Percentiles rank a stretch among this genome's conserved stretches.
phyloP scores from a whole-genome alignment of 2,797 vertebrate genomes.

The Phylloscopus collybita region DNA sequence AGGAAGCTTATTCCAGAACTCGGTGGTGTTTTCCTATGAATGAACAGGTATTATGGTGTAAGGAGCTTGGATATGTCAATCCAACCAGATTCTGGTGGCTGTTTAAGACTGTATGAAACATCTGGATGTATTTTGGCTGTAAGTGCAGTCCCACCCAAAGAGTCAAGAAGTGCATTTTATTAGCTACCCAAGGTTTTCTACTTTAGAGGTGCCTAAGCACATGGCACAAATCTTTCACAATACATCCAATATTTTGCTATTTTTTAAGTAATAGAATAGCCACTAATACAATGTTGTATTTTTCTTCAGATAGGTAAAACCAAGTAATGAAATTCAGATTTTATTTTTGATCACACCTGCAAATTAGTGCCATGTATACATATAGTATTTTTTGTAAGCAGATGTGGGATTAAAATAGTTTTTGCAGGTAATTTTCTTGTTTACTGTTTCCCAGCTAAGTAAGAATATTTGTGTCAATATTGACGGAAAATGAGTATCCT shows the following conservation, averaged over 20 bases:
- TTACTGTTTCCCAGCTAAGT: not conserved
- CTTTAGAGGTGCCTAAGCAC: not conserved
- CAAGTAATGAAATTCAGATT: not conserved
- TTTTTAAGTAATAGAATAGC: not conserved
- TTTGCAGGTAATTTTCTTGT: not conserved
- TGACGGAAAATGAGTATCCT: not conserved
- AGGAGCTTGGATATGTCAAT: not conserved
- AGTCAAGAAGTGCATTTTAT: not conserved
- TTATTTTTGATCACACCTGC: constrained; percentile 20
- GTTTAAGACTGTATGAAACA: not conserved
- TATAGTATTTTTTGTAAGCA: constrained; percentile 9
- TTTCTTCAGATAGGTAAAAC: not conserved
- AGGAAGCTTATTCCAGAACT: not conserved
- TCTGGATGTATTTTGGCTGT: not conserved
- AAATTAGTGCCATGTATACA: not conserved
- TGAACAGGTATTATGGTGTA: not conserved
- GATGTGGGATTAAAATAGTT: not conserved
- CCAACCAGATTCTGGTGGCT: not conserved
- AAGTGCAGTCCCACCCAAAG: not conserved
- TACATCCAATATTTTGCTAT: not conserved
- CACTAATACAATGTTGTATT: not conserved
- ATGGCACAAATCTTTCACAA: not conserved
- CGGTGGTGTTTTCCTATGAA: not conserved
- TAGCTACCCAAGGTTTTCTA: not conserved
- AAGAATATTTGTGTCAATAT: not conserved